phyloP scores from a whole-genome alignment of 2,113 vertebrate species.

The Plotosus lineatus region DNA sequence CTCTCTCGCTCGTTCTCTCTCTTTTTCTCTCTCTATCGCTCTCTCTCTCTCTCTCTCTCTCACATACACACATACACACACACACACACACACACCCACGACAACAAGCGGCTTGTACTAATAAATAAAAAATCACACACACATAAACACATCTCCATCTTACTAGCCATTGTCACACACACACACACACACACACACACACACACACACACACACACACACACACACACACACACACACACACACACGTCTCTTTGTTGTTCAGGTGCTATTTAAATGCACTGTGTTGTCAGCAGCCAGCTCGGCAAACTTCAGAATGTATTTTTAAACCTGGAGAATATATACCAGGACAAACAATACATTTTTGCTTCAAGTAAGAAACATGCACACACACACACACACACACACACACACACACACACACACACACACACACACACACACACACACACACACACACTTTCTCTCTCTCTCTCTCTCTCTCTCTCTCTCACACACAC shows the following conservation, averaged over 20 bases:
- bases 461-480: too few species aligned
- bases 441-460: constrained; percentile 22
- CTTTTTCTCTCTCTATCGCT: too few species aligned
- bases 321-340: constrained; percentile 44
- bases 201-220: background rate
- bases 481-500: too few species aligned
- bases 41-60: too few species aligned
- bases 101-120: background rate
- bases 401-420: constrained; percentile 18
- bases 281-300: constrained; percentile 23
- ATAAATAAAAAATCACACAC: background rate
- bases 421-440: constrained; percentile 7
- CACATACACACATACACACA: too few species aligned
- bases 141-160: background rate
- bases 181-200: background rate
- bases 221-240: background rate
- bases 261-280: constrained; percentile 32
- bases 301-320: constrained; percentile 33
- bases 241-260: background rate
- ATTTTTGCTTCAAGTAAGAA: constrained; percentile 7
- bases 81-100: background rate
- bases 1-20: too few species aligned
- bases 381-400: constrained; percentile 18
- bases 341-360: constrained; percentile 7
- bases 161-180: background rate